A percentile compares a stretch with the other conserved stretches of the same genome.
Conservation (phyloP, 2,797 vertebrate genomes). For the Myotis planiceps region DNA sequence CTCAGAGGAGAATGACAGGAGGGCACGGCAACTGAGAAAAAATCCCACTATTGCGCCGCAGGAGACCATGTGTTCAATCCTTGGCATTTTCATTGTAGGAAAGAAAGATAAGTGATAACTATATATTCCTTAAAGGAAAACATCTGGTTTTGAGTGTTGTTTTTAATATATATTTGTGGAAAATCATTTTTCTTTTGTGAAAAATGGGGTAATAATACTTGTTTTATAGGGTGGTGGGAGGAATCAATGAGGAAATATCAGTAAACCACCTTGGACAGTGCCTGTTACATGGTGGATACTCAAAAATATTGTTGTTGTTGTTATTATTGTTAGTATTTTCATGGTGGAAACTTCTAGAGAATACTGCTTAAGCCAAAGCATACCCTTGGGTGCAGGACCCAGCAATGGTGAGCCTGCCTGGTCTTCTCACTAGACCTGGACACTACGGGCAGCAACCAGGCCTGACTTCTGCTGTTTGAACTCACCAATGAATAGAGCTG, state of each 20-base stretch:
- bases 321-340: not conserved
- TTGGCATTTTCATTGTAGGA: not conserved
- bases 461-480: fast-evolving
- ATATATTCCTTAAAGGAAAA: not conserved
- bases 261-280: not conserved
- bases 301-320: not conserved
- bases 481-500: not conserved
- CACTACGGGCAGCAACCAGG: not conserved
- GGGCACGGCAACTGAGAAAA: not conserved
- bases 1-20: not conserved
- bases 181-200: not conserved
- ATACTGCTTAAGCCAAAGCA: not conserved
- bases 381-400: not conserved
- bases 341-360: not conserved
- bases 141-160: not conserved
- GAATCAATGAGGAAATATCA: not conserved
- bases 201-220: not conserved
- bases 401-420: not conserved
- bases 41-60: fast-evolving
- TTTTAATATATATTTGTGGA: not conserved
- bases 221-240: not conserved
- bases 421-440: not conserved
- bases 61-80: not conserved
- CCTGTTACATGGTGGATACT: not conserved
- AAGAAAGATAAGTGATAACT: not conserved